phyloP scores from a whole-genome alignment of 2,888 invertebrate genomes.

The Metacarcinus magister region DNA sequence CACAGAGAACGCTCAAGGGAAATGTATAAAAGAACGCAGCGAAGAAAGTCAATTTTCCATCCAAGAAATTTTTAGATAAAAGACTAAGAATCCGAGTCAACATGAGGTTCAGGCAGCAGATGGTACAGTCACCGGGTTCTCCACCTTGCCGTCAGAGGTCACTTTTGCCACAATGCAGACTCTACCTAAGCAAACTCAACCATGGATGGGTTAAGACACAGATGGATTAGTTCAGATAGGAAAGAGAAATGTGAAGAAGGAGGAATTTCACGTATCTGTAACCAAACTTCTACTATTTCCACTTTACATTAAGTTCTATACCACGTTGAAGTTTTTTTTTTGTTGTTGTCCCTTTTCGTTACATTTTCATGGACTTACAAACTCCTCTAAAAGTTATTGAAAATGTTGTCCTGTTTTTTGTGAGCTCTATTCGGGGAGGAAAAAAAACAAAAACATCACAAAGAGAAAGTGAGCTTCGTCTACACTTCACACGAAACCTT shows the following conservation, averaged over 20 bases:
- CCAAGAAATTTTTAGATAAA: background rate
- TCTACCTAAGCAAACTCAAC: background rate
- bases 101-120: background rate
- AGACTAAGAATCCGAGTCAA: background rate
- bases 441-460: background rate
- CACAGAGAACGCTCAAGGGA: background rate
- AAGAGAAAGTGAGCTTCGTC: background rate
- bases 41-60: background rate
- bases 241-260: background rate
- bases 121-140: background rate
- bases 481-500: background rate
- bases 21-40: background rate
- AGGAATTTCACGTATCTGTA: background rate
- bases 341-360: background rate
- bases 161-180: slow-evolving; percentile 17
- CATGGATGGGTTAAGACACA: background rate
- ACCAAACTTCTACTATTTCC: background rate
- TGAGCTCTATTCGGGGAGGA: background rate
- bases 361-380: background rate
- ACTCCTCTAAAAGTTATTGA: background rate
- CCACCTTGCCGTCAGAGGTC: slow-evolving; percentile 8
- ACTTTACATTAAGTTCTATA: background rate
- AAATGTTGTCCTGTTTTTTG: background rate
- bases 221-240: background rate
- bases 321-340: background rate